A percentile compares a stretch with the other conserved stretches of the same genome.
Conservation (phyloP, 2,888 invertebrate species). For the Drosophila ezoana region DNA sequence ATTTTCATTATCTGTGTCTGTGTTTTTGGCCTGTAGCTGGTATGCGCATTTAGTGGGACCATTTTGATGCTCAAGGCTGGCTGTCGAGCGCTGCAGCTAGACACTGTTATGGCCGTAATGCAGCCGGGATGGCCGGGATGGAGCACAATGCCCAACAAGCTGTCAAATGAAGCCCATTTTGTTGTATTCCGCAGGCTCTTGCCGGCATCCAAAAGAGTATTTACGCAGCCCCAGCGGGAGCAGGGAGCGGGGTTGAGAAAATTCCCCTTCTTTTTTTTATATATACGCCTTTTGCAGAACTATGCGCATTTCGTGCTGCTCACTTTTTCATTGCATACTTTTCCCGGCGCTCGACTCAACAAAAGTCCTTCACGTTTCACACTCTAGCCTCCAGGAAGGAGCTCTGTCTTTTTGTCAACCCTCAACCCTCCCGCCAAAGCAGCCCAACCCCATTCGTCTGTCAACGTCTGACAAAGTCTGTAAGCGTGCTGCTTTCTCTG, state of each 20-base stretch:
- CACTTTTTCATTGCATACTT: conserved; percentile 62
- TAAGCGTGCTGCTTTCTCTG: conserved; percentile 62
- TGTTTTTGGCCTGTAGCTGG: conserved; percentile 36
- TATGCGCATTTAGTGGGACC: conserved; percentile 67
- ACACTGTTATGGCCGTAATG: conserved; percentile 26
- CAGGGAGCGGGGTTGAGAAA: conserved; percentile 3
- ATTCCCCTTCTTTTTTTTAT: conserved; percentile 21
- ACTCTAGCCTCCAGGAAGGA: conserved; percentile 39
- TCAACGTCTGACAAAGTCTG: conserved; percentile 74
- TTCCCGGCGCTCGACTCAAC: conserved; percentile 49
- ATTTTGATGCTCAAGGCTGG: conserved; percentile 54
- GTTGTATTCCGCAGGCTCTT: conserved; percentile 38
- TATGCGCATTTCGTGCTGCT: conserved; percentile 69
- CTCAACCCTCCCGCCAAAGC: not conserved
- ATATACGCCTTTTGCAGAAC: conserved; percentile 49
- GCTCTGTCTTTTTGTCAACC: conserved; percentile 19
- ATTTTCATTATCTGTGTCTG: conserved; percentile 66
- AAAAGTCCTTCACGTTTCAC: conserved; percentile 67
- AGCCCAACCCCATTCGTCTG: conserved; percentile 37
- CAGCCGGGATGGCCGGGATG: conserved; percentile 22
- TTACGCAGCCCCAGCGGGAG: not conserved
- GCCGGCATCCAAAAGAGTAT: conserved; percentile 3
- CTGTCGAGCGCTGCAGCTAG: conserved; percentile 30
- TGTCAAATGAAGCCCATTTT: conserved; percentile 79
- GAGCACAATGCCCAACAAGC: conserved; percentile 74